phyloP scores from a whole-genome alignment of 2,888 invertebrate genomes.

The Blastobasis adustella region DNA sequence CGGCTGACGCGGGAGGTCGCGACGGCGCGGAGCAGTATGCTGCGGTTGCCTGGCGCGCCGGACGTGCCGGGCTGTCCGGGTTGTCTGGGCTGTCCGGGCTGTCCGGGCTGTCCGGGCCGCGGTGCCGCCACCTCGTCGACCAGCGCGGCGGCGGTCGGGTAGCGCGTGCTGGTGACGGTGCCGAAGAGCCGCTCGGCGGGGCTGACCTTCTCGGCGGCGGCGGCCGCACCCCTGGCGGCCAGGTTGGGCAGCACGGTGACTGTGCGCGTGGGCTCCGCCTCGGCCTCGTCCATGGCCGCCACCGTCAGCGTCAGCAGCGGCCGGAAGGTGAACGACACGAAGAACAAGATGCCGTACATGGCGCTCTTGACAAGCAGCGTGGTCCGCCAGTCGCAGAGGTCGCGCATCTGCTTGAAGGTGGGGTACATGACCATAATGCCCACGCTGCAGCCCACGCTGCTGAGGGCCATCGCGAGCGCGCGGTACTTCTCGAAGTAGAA shows the following conservation, averaged over 20 bases:
- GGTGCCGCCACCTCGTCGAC: background rate
- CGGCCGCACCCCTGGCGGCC: conserved; percentile 10
- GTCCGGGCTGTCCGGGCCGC: background rate
- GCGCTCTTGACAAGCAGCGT: conserved; percentile 50
- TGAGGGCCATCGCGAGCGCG: conserved; percentile 45
- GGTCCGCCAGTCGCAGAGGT: conserved; percentile 51
- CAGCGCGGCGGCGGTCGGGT: conserved; percentile 28
- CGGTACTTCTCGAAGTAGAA: conserved; percentile 62
- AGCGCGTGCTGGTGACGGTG: conserved; percentile 30
- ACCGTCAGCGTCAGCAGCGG: conserved; percentile 54
- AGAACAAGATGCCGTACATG: conserved; percentile 44
- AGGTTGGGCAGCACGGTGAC: conserved; percentile 12
- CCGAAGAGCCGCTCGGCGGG: conserved; percentile 34
- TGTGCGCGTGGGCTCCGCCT: conserved; percentile 4
- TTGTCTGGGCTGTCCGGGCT: background rate
- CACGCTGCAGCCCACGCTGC: conserved; percentile 47
- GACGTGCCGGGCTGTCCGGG: conserved; percentile 2
- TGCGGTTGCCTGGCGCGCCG: conserved; percentile 41
- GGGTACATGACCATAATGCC: conserved; percentile 54
- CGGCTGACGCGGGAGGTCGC: conserved; percentile 44
- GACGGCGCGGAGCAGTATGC: conserved; percentile 41
- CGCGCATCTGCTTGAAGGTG: conserved; percentile 39
- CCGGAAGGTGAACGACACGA: conserved; percentile 47
- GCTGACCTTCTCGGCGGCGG: conserved; percentile 23
- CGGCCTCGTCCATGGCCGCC: conserved; percentile 31